These are phyloP conservation scores for Phyllotis vaccarum DNA, from an alignment of 2,797 vertebrate genomes.

Conservation along the genomic window DNA sequence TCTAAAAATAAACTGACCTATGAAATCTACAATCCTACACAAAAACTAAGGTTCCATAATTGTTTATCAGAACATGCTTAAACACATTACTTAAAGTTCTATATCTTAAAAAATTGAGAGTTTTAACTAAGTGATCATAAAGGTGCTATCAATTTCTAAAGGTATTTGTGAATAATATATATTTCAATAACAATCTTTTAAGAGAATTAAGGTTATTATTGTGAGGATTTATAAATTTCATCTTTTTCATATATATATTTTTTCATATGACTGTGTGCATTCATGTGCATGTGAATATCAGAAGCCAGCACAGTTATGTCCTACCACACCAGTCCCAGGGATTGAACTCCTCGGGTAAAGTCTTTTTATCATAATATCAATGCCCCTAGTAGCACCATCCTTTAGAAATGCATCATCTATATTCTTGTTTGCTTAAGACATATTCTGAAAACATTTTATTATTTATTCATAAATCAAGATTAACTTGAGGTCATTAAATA, in stretches of 20 bases:
- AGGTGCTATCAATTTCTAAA: neutral
- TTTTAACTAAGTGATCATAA: conserved; percentile 33
- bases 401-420: neutral
- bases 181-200: neutral
- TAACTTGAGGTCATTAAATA: neutral
- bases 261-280: too few species aligned
- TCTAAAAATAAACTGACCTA: conserved; percentile 25
- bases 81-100: conserved; percentile 26
- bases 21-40: neutral
- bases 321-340: too few species aligned
- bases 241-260: neutral
- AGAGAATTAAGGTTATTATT: neutral
- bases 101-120: neutral
- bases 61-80: neutral
- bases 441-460: neutral
- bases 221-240: neutral
- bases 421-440: neutral
- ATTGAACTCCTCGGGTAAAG: neutral
- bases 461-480: conserved; percentile 20
- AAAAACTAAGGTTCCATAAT: neutral
- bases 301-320: neutral
- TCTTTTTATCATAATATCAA: neutral
- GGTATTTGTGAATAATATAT: neutral
- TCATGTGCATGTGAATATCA: too few species aligned
- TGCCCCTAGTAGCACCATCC: neutral